Evolutionary conservation across 1,140 invertebrate genomes (phyloP).

Genomic region (Drosophila nannoptera): DNA sequence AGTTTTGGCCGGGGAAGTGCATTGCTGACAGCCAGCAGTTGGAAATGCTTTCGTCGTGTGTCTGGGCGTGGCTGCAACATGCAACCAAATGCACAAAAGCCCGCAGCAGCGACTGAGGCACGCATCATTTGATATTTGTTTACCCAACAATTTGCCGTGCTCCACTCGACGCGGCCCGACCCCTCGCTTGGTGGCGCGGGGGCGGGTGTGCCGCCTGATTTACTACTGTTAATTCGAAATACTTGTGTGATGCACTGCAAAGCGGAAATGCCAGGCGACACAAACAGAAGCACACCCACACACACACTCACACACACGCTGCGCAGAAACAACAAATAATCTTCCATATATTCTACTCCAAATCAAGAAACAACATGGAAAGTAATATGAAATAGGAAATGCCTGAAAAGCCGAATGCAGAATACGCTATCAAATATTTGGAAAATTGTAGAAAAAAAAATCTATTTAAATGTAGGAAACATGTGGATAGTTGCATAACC

Average conservation of each 20-base stretch:
- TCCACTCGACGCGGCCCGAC: not conserved
- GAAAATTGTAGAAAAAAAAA: not conserved
- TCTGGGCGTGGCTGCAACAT: conserved; percentile 17
- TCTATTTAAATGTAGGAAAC: not conserved
- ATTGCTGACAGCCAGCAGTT: conserved; percentile 21
- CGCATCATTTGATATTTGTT: conserved; percentile 66
- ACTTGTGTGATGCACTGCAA: conserved; percentile 60
- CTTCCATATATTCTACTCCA: conserved; percentile 18
- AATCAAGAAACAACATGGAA: not conserved
- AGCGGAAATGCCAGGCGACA: conserved; percentile 48
- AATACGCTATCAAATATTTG: conserved; percentile 8
- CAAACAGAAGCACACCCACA: no score
- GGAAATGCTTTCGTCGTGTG: conserved; percentile 19
- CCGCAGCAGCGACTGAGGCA: conserved; percentile 34
- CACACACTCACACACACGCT: no score
- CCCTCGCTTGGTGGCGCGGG: no score
- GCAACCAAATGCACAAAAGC: conserved; percentile 38
- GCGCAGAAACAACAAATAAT: conserved; percentile 51
- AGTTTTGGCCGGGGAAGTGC: conserved; percentile 31
- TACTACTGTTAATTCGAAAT: conserved; percentile 65
- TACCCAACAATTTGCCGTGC: conserved; percentile 58
- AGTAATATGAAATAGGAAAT: conserved; percentile 8
- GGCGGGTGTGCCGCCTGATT: conserved; percentile 43
- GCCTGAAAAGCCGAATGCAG: not conserved
- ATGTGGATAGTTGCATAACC: not conserved